phyloP scores from a whole-genome alignment of 1,140 invertebrate species.

The Phymorhynchus buccinoides region DNA sequence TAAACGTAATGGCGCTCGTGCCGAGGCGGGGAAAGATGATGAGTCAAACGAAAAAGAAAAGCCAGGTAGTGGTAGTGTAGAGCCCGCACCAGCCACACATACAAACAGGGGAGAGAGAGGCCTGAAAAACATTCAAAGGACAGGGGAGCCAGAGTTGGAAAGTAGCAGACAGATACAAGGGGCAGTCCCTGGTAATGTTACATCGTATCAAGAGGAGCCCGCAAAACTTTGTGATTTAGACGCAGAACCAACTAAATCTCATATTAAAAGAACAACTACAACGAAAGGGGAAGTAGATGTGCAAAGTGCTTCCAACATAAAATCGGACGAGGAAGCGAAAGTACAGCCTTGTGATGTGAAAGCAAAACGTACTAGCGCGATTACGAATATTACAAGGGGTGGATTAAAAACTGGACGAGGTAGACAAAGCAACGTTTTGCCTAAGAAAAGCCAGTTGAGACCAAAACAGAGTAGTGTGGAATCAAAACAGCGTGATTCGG shows the following conservation, averaged over 20 bases:
- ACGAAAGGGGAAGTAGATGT: not conserved
- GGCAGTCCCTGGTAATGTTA: not conserved
- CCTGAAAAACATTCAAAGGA: not conserved
- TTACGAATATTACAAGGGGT: not conserved
- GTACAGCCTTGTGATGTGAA: no score
- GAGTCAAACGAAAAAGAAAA: not conserved
- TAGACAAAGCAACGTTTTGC: not conserved
- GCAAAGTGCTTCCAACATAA: no score
- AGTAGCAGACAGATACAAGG: not conserved
- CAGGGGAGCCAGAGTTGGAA: not conserved
- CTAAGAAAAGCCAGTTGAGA: not conserved
- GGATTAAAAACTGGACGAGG: not conserved
- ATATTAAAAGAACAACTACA: not conserved
- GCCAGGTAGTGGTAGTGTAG: not conserved
- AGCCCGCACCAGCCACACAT: not conserved
- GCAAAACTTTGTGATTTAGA: not conserved
- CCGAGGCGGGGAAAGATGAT: not conserved
- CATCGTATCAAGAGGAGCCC: not conserved
- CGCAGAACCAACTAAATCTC: not conserved
- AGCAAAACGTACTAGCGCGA: not conserved
- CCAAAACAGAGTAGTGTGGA: not conserved
- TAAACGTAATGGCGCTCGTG: not conserved
- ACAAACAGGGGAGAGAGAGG: not conserved
- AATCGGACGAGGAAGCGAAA: no score
- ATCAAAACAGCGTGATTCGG: not conserved